A percentile compares a stretch with the other conserved stretches of the same genome.
Conservation (phyloP, 2,113 vertebrate genomes). For the Perognathus longimembris region DNA sequence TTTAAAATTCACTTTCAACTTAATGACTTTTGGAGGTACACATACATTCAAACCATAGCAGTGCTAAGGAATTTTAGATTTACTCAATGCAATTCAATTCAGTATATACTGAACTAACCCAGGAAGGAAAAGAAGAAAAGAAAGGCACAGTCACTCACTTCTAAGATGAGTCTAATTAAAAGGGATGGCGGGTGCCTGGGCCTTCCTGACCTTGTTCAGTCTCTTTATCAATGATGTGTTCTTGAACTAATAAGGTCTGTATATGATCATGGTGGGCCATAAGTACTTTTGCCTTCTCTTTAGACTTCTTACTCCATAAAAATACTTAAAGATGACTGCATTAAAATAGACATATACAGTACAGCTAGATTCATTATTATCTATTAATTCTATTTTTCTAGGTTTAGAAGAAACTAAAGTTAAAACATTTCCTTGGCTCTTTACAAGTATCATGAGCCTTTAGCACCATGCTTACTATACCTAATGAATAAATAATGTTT, state of each 20-base stretch:
- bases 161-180: slow-evolving; percentile 47
- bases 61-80: background rate
- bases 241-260: background rate
- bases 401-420: slow-evolving; percentile 46
- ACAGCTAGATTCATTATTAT: slow-evolving; percentile 33
- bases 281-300: background rate
- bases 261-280: background rate
- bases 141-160: slow-evolving; percentile 3
- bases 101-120: background rate
- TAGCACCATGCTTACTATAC: background rate
- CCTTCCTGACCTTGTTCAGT: slow-evolving; percentile 35
- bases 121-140: background rate
- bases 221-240: background rate
- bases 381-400: background rate
- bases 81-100: background rate
- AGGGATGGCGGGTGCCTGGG: background rate
- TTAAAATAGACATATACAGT: slow-evolving; percentile 31
- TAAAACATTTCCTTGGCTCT: background rate
- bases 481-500: slow-evolving; percentile 20
- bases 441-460: background rate
- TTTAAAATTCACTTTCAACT: background rate
- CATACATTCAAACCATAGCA: background rate
- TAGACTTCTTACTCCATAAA: background rate
- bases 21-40: background rate
- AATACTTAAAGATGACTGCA: background rate